Base-by-base conservation (phyloP, 2,113 vertebrate genomes). In the Propithecus coquereli region DNA sequence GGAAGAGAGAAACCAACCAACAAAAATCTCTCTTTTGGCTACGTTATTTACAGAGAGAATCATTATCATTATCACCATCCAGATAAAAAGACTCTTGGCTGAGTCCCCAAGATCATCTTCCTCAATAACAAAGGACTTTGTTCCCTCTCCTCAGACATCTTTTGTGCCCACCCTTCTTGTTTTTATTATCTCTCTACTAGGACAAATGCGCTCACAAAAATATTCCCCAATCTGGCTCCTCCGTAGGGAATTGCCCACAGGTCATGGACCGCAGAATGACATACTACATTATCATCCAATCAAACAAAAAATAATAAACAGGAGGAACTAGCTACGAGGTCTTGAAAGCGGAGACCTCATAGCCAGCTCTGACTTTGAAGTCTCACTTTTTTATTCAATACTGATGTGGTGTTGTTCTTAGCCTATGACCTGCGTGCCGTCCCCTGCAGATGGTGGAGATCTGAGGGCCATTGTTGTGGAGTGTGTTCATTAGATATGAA, bases 281-380 rank as follows among this genome's bases (percentile, higher is more conserved):
- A 96, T 82, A 87, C 91, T 91, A 57, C 85, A 87, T 98, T 97
- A 96, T 95, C 94, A 95, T 97, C 96, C 93, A 98, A 97, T 97
- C 91, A 95, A 89, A 96, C 92, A 84, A 97, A 97, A 97, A 97
- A 97, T 94, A 98, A 98, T 98, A 90, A 98, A 98, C 97, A 97
- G 89, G 61, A 96, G 94, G 94, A 97, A 97, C 88, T 97, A 95
- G 91, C 91, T 95, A 92, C 0, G 2, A 96, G 95, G 96, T 97
- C 98, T 98, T 92, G 95, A 95, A 98, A 98, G 97, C 97, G 93
- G 13, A 94, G 97, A 96, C 82, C 96, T 97, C 90, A 93, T 76
- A 94, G 95, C 83, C 91, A 97, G 97, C 71, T 90, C 76, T 91
- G 94, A 90, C 97, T 98, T 98, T 98, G 98, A 98, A 98, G 97